These are phyloP conservation scores for Bubalus kerabau DNA, from an alignment of 2,113 vertebrate genomes.

Conservation along the genomic window DNA sequence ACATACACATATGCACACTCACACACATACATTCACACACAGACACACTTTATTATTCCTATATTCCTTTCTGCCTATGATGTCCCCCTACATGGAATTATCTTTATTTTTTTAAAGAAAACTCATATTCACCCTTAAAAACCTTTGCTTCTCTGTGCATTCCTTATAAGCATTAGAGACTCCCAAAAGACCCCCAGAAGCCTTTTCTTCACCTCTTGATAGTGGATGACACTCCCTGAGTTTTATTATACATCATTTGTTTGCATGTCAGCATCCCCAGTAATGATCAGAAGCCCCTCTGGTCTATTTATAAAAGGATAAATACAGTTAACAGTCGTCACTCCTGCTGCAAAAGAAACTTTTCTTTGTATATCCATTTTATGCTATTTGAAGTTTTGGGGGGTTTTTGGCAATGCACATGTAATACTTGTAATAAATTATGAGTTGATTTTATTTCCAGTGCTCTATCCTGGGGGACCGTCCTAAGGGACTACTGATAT, in stretches of 20 bases:
- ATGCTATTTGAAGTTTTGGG: not conserved
- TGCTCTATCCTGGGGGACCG: accelerated
- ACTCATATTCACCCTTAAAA: not conserved
- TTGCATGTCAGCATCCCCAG: not conserved
- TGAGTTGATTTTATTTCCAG: not conserved
- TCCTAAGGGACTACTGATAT: too few relatives aligned
- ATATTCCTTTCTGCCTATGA: not conserved
- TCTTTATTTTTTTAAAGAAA: not conserved
- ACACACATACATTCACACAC: not conserved
- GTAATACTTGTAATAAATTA: not conserved
- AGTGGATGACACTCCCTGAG: not conserved
- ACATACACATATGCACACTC: too few relatives aligned
- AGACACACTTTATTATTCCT: not conserved
- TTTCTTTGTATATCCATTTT: not conserved
- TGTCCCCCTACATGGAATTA: not conserved
- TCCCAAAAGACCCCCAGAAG: not conserved
- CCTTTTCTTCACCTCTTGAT: accelerated
- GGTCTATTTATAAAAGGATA: not conserved
- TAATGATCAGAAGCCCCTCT: accelerated
- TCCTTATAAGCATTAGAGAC: not conserved
- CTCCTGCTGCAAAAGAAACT: not conserved
- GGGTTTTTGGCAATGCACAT: accelerated
- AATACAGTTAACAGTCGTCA: not conserved
- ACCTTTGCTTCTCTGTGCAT: too few relatives aligned
- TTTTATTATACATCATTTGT: not conserved